Base-by-base conservation (phyloP, 2,888 invertebrate species). In the Lamellibrachia columna region DNA sequence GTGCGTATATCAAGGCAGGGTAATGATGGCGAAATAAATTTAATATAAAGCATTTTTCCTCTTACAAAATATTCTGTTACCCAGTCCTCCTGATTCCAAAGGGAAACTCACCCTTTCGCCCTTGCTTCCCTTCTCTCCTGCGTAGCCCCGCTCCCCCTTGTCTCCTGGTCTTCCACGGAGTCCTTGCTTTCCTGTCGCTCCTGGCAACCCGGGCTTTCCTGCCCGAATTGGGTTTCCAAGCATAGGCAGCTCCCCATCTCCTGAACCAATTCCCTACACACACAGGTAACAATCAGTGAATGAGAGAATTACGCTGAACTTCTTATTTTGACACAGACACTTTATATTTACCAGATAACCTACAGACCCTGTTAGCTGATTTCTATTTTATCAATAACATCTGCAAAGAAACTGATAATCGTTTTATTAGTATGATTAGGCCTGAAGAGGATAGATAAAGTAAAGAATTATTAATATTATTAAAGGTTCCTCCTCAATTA, bases 61-160 rank as follows among this genome's bases (percentile, higher is more conserved):
- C 75, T 22, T 4, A 15, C 22, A 75, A 6, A 75, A 75, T n/a
- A 75, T 75, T 75, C 2, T n/a, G 22, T 75, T n/a, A 75, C 6
- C 6, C 11, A 53, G 55, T n/a, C 40, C 53, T 52, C 53, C 1
- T n/a, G 40, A 40, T 53, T 40, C 22, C 40, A 9, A 15, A 53
- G 40, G 6, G 53, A 28, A n/a, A 90, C 93, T 91, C 90, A 92
- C 93, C 92, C 93, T 22, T 53, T 92, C 92, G 11, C 93, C 93
- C 92, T 92, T 93, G 92, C 52, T 58, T 3, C 93, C 93, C 93
- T 92, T 93, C 40, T 91, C 92, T 53, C 93, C 93, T 22, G 11
- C 58, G 60, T 91, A 92, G 58, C 92, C 92, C 0, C 28, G 11
- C n/a, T 92, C 92, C 9, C 92, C 92, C n/a, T 91, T 92, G 7